phyloP scores from a whole-genome alignment of 2,113 vertebrate species.

The Odocoileus hemionus region DNA sequence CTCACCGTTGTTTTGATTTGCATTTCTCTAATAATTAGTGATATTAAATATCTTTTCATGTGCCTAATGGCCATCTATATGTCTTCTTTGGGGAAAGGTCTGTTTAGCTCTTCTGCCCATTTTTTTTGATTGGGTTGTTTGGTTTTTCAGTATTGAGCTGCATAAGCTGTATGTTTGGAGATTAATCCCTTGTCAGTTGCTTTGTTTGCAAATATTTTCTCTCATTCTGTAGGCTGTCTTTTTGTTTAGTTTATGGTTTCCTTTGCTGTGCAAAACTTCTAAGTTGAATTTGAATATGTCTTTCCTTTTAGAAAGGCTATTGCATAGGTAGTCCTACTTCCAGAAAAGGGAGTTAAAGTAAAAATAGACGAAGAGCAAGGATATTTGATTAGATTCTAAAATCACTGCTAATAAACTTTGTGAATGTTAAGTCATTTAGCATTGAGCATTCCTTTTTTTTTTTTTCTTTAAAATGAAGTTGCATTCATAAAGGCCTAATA shows the following conservation, averaged over 20 bases:
- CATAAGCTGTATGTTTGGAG: background rate
- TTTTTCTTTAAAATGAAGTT: background rate
- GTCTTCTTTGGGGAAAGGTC: background rate
- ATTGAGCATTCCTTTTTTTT: background rate
- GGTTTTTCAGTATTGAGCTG: background rate
- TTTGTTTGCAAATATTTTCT: background rate
- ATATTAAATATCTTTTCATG: background rate
- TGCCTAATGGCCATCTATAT: background rate
- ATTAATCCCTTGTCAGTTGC: background rate
- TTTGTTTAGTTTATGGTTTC: background rate
- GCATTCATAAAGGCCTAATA: background rate
- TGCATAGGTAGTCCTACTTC: background rate
- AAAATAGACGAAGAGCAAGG: background rate
- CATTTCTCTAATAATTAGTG: background rate
- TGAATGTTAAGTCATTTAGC: background rate
- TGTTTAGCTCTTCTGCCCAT: background rate
- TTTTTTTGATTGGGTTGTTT: background rate
- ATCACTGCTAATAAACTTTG: background rate
- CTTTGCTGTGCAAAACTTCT: background rate
- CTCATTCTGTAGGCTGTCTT: background rate
- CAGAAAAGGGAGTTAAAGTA: background rate
- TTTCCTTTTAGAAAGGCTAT: background rate
- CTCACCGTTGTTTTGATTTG: background rate
- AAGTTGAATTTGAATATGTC: background rate
- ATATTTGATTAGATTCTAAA: background rate